Evolutionary conservation across 2,888 invertebrate species (phyloP), one percentile per base, ranked within the genome.

Genomic region (Hydroisotoma schaefferi): DNA sequence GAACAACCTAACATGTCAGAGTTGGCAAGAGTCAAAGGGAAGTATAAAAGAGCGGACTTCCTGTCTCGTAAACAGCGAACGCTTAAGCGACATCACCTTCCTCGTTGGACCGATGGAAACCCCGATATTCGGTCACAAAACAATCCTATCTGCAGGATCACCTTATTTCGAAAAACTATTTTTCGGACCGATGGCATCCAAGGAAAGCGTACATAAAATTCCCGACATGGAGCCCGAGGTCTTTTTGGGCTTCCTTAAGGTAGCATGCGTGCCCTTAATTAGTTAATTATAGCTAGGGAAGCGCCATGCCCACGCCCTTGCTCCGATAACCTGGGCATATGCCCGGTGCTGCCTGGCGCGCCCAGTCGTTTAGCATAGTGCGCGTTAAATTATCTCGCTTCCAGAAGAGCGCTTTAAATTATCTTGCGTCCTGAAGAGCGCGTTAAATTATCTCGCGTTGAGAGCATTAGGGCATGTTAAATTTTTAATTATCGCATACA

Each of bases 91-190:
- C 76, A 87, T 90, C 4, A 85, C 85, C 73, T 90, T 90, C 73
- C 80, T 87, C 38, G 89, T 90, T 18, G 89, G 90, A n/a, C 66
- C 64, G 1, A 84, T 85, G 72, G 87, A 84, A 47, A 81, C 76
- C 2, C 68, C 71, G 10, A 65, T 70, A 37, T 66, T 63, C 37
- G 63, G 90, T 0, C 88, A 88, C 73, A 87, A 77, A 76, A 87
- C 90, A 74, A 86, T 91, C 0, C 76, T 91, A 33, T 87, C 88
- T 0, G 86, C 88, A 8, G 89, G 90, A 1, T 88, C 88, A 74
- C 88, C 88, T 0, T 90, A 91, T 1, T 91, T 91, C 75, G 89
- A 90, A 76, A 88, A 88, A 6, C 87, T 90, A 86, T 90, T 91
- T 74, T 88, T 88, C 74, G 88, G 90, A 28, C 85, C 85, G 1